Conservation (phyloP, 2,797 vertebrate species). For the Tachyglossus aculeatus region DNA sequence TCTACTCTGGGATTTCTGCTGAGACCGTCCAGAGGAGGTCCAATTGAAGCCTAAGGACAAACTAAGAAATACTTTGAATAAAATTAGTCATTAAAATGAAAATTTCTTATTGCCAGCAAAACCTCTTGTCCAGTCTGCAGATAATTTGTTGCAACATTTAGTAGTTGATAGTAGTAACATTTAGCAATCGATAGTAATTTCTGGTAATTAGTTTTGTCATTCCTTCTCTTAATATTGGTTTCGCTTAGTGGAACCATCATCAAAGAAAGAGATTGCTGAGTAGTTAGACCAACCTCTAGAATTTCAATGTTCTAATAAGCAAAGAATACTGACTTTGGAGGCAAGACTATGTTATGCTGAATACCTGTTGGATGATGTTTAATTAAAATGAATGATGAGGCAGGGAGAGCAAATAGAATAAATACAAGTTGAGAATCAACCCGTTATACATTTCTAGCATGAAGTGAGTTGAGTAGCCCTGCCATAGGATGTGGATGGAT, state of each 20-base stretch:
- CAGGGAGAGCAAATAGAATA: too few species aligned
- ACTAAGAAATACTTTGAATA: constrained; percentile 35
- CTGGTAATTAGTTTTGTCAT: constrained; percentile 27
- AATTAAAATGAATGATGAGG: too few species aligned
- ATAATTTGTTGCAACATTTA: constrained; percentile 39
- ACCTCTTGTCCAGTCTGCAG: constrained; percentile 23
- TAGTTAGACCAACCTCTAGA: too few species aligned
- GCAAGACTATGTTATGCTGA: too few species aligned
- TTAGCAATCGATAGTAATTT: constrained; percentile 38
- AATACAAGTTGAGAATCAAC: too few species aligned
- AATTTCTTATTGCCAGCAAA: constrained; percentile 27
- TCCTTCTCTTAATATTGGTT: constrained; percentile 20
- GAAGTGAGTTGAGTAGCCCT: too few species aligned
- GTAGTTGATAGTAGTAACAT: constrained; percentile 33
- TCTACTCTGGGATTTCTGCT: too few species aligned
- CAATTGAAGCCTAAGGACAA: constrained; percentile 12
- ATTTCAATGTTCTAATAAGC: too few species aligned
- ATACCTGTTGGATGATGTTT: too few species aligned
- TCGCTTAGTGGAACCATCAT: neutral
- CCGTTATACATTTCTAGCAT: too few species aligned
- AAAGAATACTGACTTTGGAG: too few species aligned
- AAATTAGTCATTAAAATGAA: constrained; percentile 37
- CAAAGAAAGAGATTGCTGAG: constrained; percentile 19
- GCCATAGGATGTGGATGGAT: too few species aligned
- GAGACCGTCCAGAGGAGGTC: neutral